Evolutionary conservation across 2,113 vertebrate species (phyloP).

Genomic region (Mus musculus): DNA sequence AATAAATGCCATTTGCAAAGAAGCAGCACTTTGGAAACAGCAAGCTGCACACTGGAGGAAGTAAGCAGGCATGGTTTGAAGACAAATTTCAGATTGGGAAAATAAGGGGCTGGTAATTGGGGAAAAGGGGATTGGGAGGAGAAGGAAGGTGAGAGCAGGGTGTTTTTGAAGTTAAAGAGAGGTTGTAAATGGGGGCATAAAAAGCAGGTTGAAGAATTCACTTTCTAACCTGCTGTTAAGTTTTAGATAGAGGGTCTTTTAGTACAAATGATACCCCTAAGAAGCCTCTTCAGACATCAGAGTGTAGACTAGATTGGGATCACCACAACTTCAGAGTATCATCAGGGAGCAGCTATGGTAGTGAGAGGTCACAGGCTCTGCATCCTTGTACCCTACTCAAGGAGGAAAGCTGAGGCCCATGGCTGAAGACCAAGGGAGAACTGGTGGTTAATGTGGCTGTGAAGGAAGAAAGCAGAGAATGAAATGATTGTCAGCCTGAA

Average conservation of each 20-base stretch:
- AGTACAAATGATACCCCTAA: neutral
- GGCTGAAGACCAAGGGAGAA: neutral
- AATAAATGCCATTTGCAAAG: constrained; percentile 48
- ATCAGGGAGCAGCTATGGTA: neutral
- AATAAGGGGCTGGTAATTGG: neutral
- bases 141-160: neutral
- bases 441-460: neutral
- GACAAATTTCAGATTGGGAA: constrained; percentile 23
- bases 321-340: neutral
- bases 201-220: constrained; percentile 48
- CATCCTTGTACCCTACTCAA: neutral
- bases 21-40: constrained; percentile 17
- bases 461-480: neutral
- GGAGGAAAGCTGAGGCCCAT: neutral
- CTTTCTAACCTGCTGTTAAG: neutral
- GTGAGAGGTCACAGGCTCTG: neutral
- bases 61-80: constrained; percentile 14
- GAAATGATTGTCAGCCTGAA: neutral
- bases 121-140: neutral
- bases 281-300: neutral
- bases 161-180: neutral
- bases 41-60: neutral
- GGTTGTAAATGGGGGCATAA: constrained; percentile 25
- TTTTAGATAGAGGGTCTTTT: neutral
- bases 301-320: neutral